phyloP scores from a whole-genome alignment of 2,888 invertebrate genomes.

The Venustoraphidia nigricollis region DNA sequence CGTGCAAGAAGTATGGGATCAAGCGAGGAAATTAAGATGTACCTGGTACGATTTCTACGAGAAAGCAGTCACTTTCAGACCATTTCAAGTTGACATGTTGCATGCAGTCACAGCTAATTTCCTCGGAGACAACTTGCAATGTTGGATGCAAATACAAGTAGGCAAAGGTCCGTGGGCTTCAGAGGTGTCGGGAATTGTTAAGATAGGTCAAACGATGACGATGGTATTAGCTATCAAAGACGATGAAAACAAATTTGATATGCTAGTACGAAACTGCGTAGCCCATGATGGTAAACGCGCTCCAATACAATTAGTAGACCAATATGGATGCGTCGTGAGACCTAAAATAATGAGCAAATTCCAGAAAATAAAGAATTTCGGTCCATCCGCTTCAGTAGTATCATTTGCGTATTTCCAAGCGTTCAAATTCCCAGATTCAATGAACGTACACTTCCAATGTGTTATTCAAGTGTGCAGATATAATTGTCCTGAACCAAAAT shows the following conservation, averaged over 20 bases:
- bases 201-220: conserved; percentile 93
- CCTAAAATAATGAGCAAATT: conserved; percentile 92
- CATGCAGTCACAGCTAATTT: conserved; percentile 92
- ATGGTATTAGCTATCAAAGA: conserved; percentile 93
- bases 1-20: conserved; percentile 92
- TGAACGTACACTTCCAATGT: conserved; percentile 95
- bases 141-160: conserved; percentile 96
- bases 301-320: conserved; percentile 84
- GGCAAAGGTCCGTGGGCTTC: conserved; percentile 97
- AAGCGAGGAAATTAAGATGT: conserved; percentile 78
- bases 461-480: conserved; percentile 89
- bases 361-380: conserved; percentile 92
- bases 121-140: conserved; percentile 86
- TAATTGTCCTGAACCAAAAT: conserved; percentile 86
- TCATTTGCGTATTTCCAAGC: conserved; percentile 94
- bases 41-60: conserved; percentile 96
- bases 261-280: conserved; percentile 86
- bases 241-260: conserved; percentile 90
- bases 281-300: conserved; percentile 89
- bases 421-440: conserved; percentile 91
- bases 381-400: conserved; percentile 84
- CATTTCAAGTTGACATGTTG: conserved; percentile 91
- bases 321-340: conserved; percentile 83
- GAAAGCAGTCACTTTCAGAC: conserved; percentile 86
- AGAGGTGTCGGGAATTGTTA: conserved; percentile 88